Evolutionary conservation across 2,113 vertebrate genomes (phyloP).

Genomic region (Noturus placidus): DNA sequence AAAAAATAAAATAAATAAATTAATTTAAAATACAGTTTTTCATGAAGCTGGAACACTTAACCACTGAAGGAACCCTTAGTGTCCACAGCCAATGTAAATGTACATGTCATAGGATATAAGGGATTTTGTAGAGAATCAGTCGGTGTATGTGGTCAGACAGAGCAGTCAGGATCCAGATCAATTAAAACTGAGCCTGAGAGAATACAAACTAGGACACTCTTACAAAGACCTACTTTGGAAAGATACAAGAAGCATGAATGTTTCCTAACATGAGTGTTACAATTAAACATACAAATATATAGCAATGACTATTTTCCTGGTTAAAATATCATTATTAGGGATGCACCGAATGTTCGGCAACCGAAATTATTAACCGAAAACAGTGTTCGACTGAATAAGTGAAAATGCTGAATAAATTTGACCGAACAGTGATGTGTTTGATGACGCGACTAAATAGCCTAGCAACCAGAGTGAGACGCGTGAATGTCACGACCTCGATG

Average conservation of each 20-base stretch:
- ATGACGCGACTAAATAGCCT: no score
- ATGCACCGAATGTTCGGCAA: no score
- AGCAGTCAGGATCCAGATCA: conserved; percentile 47
- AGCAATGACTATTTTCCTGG: neutral
- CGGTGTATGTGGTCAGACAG: conserved; percentile 42
- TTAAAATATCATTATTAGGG: no score
- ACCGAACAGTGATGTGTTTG: no score
- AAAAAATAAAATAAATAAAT: no score
- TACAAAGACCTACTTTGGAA: conserved; percentile 37
- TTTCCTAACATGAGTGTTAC: neutral
- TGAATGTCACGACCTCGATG: no score
- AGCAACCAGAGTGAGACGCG: no score
- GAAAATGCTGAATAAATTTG: no score
- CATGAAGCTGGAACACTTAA: neutral
- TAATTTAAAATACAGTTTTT: neutral
- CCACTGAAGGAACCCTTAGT: conserved; percentile 4
- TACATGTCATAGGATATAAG: conserved; percentile 10
- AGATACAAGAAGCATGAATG: conserved; percentile 10
- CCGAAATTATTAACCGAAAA: no score
- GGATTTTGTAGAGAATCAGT: neutral
- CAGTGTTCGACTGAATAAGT: no score
- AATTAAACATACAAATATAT: neutral
- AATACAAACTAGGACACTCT: conserved; percentile 46
- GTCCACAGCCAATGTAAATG: neutral
- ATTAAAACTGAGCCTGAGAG: conserved; percentile 51